A percentile compares a stretch with the other conserved stretches of the same genome.
Evolutionary conservation across 2,888 invertebrate genomes (phyloP).

Genomic region (Apamea crenata): DNA sequence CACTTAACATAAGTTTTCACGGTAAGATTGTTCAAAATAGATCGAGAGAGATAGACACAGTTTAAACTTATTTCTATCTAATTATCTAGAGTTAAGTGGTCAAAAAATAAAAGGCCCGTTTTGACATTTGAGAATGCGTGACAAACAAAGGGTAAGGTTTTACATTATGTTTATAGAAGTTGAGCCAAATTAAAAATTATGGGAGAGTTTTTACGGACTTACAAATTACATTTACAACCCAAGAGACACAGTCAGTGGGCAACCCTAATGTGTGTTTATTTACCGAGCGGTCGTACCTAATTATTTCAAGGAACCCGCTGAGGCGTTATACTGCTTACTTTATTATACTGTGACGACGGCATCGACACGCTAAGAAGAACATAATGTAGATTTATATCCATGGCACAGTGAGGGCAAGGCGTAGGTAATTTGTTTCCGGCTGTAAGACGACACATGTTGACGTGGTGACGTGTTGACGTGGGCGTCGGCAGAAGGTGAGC

Average conservation of each 20-base stretch:
- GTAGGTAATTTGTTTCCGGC: conserved; percentile 48
- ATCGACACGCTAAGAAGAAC: not conserved
- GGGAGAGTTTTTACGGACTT: not conserved
- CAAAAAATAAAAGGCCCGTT: too few relatives aligned
- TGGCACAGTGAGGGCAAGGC: not conserved
- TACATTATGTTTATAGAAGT: too few relatives aligned
- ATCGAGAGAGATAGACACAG: too few relatives aligned
- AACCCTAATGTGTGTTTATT: not conserved
- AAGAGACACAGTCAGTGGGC: not conserved
- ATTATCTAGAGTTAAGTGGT: too few relatives aligned
- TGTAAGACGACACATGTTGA: conserved; percentile 59
- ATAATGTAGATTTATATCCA: conserved; percentile 1
- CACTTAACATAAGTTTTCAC: not conserved
- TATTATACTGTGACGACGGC: not conserved
- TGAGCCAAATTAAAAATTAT: too few relatives aligned
- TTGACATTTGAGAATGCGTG: too few relatives aligned
- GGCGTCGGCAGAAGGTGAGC: conserved; percentile 46
- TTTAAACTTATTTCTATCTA: too few relatives aligned
- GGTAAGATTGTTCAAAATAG: too few relatives aligned
- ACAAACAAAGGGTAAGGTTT: too few relatives aligned
- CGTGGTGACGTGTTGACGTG: conserved; percentile 29
- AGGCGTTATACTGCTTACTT: not conserved
- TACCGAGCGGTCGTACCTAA: not conserved
- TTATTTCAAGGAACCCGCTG: not conserved
- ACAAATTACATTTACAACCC: not conserved